phyloP scores from a whole-genome alignment of 1,140 invertebrate genomes.

The Orchestia grillus region DNA sequence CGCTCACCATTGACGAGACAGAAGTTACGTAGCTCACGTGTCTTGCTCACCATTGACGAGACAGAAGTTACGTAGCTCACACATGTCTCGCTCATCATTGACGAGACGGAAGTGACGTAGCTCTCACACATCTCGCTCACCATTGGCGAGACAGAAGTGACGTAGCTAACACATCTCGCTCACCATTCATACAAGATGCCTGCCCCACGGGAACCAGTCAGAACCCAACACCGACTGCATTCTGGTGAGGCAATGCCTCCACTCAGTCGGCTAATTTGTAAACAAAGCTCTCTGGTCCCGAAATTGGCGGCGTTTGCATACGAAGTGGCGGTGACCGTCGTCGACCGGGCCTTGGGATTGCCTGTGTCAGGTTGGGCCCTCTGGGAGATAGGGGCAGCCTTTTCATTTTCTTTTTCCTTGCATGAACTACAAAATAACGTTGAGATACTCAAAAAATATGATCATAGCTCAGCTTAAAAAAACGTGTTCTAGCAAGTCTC shows the following conservation, averaged over 20 bases:
- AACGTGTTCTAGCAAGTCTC: not conserved
- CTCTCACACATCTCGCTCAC: not conserved
- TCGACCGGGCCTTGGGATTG: conserved; percentile 20
- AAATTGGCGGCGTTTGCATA: conserved; percentile 54
- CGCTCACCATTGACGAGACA: not conserved
- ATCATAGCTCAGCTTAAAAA: not conserved
- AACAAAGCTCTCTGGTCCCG: conserved; percentile 53
- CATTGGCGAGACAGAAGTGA: not conserved
- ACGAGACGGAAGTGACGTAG: not conserved
- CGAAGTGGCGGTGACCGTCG: conserved; percentile 44
- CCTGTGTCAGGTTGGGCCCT: not conserved
- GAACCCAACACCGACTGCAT: not conserved
- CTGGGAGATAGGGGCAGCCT: not conserved
- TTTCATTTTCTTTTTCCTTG: not conserved
- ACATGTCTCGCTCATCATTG: not conserved
- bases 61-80: not conserved
- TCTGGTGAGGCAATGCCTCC: conserved; percentile 45
- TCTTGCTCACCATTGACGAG: not conserved
- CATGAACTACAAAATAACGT: not conserved
- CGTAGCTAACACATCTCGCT: not conserved
- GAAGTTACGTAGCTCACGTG: too few relatives aligned
- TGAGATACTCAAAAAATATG: not conserved
- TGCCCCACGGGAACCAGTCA: too few relatives aligned
- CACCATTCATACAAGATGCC: not conserved
- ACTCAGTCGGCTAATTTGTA: conserved; percentile 52